phyloP scores from a whole-genome alignment of 2,888 invertebrate species.

The Allacma fusca region DNA sequence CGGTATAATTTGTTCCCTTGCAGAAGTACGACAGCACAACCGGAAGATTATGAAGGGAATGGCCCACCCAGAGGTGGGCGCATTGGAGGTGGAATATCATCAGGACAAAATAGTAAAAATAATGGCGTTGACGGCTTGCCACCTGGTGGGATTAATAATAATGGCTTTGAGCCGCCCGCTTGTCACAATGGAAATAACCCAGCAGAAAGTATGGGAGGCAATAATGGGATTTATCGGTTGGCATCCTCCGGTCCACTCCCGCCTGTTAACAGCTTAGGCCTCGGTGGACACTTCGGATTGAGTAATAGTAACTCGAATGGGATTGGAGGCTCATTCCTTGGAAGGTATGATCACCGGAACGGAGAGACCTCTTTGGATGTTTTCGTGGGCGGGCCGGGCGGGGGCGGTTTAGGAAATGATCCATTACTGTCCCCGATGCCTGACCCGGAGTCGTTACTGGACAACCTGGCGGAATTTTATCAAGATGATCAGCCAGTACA shows the following conservation, averaged over 20 bases:
- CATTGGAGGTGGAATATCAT: conserved; percentile 59
- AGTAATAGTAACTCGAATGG: conserved; percentile 68
- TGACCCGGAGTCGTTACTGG: conserved; percentile 61
- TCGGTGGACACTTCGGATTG: conserved; percentile 68
- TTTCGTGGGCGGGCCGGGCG: conserved; percentile 69
- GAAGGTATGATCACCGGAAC: conserved; percentile 61
- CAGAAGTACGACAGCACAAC: conserved; percentile 55
- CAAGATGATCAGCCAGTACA: conserved; percentile 61
- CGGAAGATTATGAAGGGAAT: conserved; percentile 61
- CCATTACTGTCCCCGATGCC: conserved; percentile 60
- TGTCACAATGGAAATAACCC: conserved; percentile 64
- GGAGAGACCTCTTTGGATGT: conserved; percentile 61
- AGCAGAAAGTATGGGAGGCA: conserved; percentile 53
- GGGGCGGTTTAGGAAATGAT: conserved; percentile 69
- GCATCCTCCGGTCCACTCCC: conserved; percentile 60
- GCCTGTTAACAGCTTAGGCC: conserved; percentile 66
- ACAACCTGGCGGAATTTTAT: conserved; percentile 58
- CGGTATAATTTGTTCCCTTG: too few species aligned
- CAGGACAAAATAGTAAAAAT: conserved; percentile 56
- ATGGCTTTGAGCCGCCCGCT: conserved; percentile 71
- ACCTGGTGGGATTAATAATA: conserved; percentile 67
- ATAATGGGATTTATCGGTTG: conserved; percentile 56
- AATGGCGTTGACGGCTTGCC: conserved; percentile 57
- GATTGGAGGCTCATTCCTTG: conserved; percentile 69
- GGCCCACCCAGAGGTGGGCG: conserved; percentile 61